Conservation (phyloP, 37 sponge, comb jelly and placozoan genomes). For the Crambe crambe region DNA sequence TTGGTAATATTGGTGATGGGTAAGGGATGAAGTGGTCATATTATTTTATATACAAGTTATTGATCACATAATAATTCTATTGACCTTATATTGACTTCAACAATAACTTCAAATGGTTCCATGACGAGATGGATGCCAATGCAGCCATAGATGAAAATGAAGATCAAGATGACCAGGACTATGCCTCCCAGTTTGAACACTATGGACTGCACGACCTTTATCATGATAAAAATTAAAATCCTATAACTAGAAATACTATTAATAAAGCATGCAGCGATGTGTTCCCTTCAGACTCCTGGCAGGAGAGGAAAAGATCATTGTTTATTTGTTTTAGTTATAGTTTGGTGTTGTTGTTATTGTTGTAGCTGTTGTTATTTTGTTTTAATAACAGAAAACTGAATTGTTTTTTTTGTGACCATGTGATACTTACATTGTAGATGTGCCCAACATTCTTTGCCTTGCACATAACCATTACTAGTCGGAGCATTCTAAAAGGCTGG, state of each 20-base stretch:
- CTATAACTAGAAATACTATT: background rate
- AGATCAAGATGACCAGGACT: constrained; percentile 47
- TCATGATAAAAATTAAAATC: background rate
- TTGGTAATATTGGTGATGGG: too few species aligned
- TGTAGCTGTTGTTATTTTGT: too few species aligned
- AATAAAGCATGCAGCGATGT: too few species aligned
- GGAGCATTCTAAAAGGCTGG: constrained; percentile 52
- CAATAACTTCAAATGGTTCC: constrained; percentile 13
- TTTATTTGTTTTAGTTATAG: too few species aligned
- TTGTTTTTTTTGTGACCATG: too few species aligned
- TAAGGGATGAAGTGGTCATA: too few species aligned
- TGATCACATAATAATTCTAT: too few species aligned
- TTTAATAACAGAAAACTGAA: too few species aligned
- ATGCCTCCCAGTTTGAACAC: constrained; percentile 51
- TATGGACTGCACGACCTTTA: constrained; percentile 48
- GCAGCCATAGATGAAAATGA: constrained; percentile 65
- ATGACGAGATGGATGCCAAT: constrained; percentile 70
- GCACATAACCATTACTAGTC: constrained; percentile 55
- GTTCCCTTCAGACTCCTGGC: too few species aligned
- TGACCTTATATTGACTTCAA: constrained; percentile 13
- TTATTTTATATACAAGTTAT: too few species aligned
- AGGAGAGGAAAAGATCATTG: too few species aligned
- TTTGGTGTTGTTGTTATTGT: too few species aligned
- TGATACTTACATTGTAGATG: constrained; percentile 50
- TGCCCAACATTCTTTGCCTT: constrained; percentile 70